Conservation (phyloP, 2,888 invertebrate species). For the Liopterus haemorrhoidalis region DNA sequence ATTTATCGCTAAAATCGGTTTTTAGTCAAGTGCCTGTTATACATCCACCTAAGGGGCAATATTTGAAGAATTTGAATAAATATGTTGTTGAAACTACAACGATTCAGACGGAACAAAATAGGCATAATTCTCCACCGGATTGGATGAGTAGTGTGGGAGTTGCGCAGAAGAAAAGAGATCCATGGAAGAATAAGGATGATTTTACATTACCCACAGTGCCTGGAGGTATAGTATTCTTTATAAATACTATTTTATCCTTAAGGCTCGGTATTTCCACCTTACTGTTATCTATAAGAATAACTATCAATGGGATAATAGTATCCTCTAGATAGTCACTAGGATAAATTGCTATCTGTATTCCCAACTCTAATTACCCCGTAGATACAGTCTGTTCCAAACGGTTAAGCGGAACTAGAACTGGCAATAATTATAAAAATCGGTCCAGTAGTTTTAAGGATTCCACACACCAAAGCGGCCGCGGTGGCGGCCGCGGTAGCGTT, state of each 20-base stretch:
- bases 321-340: too few species aligned
- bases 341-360: too few species aligned
- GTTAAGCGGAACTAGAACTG: too few species aligned
- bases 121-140: conserved; percentile 30
- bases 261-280: conserved; percentile 5
- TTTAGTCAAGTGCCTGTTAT: conserved; percentile 38
- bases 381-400: too few species aligned
- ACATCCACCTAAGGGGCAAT: conserved; percentile 35
- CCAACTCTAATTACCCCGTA: too few species aligned
- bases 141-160: conserved; percentile 35
- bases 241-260: conserved; percentile 8
- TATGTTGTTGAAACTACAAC: conserved; percentile 30
- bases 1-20: conserved; percentile 30
- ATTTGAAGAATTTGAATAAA: conserved; percentile 39
- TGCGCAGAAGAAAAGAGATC: conserved; percentile 29
- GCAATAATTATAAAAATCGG: too few species aligned
- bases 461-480: too few species aligned
- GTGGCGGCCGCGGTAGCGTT: too few species aligned
- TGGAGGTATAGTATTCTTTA: conserved; percentile 48
- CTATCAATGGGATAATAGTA: too few species aligned
- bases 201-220: conserved; percentile 58
- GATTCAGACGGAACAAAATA: conserved; percentile 34
- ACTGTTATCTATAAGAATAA: too few species aligned
- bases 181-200: conserved; percentile 43
- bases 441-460: too few species aligned